Evolutionary conservation across 2,797 vertebrate genomes (phyloP), one percentile per base, ranked within the genome.

Genomic region (Gymnothorax reevesii): DNA sequence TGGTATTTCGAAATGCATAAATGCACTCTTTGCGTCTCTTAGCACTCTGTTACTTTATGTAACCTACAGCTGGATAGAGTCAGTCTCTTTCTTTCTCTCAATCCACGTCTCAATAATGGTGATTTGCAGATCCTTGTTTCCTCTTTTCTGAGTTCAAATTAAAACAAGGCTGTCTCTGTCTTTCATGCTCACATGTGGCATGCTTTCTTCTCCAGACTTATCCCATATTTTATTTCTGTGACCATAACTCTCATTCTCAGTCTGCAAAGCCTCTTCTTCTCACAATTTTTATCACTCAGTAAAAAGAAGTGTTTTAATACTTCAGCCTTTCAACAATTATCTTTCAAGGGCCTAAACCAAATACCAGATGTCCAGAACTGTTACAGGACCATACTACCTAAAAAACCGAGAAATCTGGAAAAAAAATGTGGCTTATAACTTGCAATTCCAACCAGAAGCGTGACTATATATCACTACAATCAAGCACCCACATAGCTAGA

Each of bases 1-100:
- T 88, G 85, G 87, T 88, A 85, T 88, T 89, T 90, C 88, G 90
- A 88, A 88, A 87, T 83, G 73, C 59, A 86, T 85, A 87, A 89
- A 89, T 86, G 85, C 84, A 89, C n/a, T 4, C 9, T 69, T 69
- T 7, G 66, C 25, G 17, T 62, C 5, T 62, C 17, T 3, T 1
- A 3, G 7, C 13, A 4, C 54, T 88, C 86, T 79, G 77, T 22
- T 42, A 42, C 33, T 42, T 42, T 59, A 59, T 4, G 57, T 59
- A 59, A 59, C 57, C 57, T 9, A 59, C 80, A 9, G 7, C 27
- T 86, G 87, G 88, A 87, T 86, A 86, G 80, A 83, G 86, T 87
- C 87, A 69, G 73, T 82, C 83, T 88, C 88, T 80, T 57, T 83
- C 33, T n/a, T 62, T 87, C 85, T 84, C 77, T 42, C 13, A 64